phyloP scores from a whole-genome alignment of 2,797 vertebrate species.

The Phrynocephalus forsythii region DNA sequence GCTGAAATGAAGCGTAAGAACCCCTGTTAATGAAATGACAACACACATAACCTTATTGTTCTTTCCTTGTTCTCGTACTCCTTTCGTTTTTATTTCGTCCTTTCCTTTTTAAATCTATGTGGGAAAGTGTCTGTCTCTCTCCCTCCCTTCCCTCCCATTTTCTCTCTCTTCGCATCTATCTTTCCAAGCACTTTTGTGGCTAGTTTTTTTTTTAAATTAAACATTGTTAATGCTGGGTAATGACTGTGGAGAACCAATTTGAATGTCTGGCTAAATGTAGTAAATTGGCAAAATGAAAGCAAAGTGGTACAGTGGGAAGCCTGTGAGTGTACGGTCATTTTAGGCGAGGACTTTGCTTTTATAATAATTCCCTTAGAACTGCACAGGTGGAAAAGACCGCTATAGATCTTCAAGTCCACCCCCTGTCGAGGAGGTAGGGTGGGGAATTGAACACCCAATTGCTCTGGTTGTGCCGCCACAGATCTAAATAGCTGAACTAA shows the following conservation, averaged over 20 bases:
- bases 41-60: no score
- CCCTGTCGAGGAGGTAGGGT: no score
- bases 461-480: no score
- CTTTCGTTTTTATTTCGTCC: no score
- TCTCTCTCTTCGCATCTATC: not conserved
- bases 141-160: no score
- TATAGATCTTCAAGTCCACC: no score
- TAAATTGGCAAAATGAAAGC: not conserved
- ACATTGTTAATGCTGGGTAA: not conserved
- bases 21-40: not conserved
- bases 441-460: not conserved
- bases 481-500: no score
- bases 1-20: not conserved
- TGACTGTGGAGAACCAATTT: not conserved
- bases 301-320: not conserved
- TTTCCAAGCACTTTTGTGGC: not conserved
- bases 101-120: not conserved
- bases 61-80: not conserved
- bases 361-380: no score
- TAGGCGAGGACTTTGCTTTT: not conserved
- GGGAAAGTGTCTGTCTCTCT: not conserved
- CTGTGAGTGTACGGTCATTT: not conserved
- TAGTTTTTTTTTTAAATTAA: not conserved
- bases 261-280: not conserved
- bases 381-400: no score